Percentiles rank a stretch among this genome's conserved stretches.
Conservation (phyloP, 1,140 invertebrate genomes). For the Bombus affinis region DNA sequence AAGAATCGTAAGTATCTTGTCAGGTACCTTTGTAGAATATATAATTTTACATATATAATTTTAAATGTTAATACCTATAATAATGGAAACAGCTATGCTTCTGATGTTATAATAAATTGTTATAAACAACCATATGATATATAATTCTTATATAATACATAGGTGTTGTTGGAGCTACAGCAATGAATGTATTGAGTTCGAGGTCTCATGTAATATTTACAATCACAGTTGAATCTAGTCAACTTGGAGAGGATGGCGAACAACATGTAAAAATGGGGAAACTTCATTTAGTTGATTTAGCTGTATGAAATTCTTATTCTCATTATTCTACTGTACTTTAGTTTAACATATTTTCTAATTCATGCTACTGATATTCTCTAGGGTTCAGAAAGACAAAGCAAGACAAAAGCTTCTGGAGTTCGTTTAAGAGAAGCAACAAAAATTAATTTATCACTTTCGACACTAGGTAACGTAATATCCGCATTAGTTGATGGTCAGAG, state of each 20-base stretch:
- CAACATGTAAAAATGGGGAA: conserved; percentile 90
- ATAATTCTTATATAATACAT: conserved; percentile 39
- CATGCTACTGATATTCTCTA: conserved; percentile 63
- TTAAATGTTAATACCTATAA: not conserved
- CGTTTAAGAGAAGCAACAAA: conserved; percentile 96
- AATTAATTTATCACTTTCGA: conserved; percentile 97
- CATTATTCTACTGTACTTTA: not conserved
- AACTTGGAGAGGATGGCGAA: conserved; percentile 85
- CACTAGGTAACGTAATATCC: conserved; percentile 97
- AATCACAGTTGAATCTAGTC: conserved; percentile 92
- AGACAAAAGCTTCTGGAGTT: conserved; percentile 94
- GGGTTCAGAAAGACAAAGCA: conserved; percentile 94
- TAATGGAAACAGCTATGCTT: not conserved
- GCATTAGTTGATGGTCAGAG: conserved; percentile 97
- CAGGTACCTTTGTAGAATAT: not conserved
- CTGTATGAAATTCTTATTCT: conserved; percentile 80
- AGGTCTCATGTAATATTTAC: conserved; percentile 95
- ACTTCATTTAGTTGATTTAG: conserved; percentile 92
- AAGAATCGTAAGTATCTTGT: conserved; percentile 86
- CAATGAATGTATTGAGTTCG: conserved; percentile 94
- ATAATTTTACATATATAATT: not conserved
- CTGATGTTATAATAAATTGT: not conserved
- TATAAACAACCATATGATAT: not conserved
- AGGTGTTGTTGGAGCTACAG: conserved; percentile 89
- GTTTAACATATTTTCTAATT: not conserved